phyloP scores from a whole-genome alignment of 2,113 vertebrate genomes.

The Morphnarchus princeps region DNA sequence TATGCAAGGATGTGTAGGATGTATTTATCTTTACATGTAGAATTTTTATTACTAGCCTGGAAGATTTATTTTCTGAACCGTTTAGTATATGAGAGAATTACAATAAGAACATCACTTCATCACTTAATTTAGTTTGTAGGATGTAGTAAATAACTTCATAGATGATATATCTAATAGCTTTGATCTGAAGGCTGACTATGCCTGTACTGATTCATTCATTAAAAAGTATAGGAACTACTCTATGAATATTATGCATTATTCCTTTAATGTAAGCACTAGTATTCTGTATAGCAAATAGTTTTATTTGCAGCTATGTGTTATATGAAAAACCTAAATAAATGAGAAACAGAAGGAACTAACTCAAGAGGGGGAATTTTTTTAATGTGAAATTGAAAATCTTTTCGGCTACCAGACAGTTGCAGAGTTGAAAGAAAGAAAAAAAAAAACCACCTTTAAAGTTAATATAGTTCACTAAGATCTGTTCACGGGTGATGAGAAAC shows the following conservation, averaged over 20 bases:
- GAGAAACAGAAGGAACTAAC: neutral
- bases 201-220: neutral
- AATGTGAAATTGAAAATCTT: neutral
- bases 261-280: neutral
- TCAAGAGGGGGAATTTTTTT: neutral
- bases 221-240: neutral
- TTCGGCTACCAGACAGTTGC: neutral
- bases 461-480: neutral
- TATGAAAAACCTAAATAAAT: neutral
- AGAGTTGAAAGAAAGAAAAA: neutral
- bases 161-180: neutral
- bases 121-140: neutral
- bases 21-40: neutral
- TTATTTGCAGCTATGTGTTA: neutral
- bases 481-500: neutral
- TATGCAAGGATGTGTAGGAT: neutral
- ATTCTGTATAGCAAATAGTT: neutral
- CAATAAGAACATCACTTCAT: neutral
- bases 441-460: neutral
- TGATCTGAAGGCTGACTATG: neutral
- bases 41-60: neutral
- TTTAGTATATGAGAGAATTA: neutral
- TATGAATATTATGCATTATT: neutral
- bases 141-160: neutral
- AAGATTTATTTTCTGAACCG: neutral